These are phyloP conservation scores for Drosophila neonasuta DNA, from an alignment of 2,888 invertebrate genomes.

Conservation along the genomic window DNA sequence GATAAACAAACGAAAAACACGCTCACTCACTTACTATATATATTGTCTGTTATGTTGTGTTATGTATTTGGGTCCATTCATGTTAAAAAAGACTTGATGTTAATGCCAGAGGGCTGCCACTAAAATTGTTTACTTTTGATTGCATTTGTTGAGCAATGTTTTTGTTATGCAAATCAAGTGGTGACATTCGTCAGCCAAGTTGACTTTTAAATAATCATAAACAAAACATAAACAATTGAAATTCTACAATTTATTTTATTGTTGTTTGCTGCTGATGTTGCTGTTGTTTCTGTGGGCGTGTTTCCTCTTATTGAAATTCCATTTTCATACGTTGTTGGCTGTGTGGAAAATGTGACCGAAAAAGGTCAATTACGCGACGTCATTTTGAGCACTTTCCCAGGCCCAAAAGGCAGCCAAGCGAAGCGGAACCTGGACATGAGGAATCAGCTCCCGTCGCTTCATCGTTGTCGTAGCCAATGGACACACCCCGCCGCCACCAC, in stretches of 20 bases:
- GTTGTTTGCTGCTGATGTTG: constrained; percentile 5
- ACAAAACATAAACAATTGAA: constrained; percentile 37
- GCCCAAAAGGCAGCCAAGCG: constrained; percentile 49
- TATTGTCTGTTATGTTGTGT: not conserved
- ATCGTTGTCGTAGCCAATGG: not conserved
- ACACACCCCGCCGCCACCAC: constrained; percentile 39
- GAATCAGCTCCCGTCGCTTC: constrained; percentile 18
- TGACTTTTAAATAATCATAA: constrained; percentile 30
- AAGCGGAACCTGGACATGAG: constrained; percentile 20
- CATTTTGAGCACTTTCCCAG: constrained; percentile 58
- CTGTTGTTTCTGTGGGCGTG: constrained; percentile 55
- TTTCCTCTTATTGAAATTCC: constrained; percentile 44
- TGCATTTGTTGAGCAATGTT: constrained; percentile 26
- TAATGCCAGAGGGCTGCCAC: constrained; percentile 11
- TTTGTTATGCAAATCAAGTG: constrained; percentile 72
- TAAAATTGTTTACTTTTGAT: constrained; percentile 14
- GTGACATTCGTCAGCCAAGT: constrained; percentile 45
- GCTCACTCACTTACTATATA: not conserved
- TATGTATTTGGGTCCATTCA: constrained; percentile 7
- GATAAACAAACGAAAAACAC: constrained; percentile 48
- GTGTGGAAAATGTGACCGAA: constrained; percentile 49
- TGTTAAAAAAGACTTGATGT: not conserved
- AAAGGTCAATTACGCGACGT: constrained; percentile 74
- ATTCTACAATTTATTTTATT: constrained; percentile 43
- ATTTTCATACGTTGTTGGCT: constrained; percentile 38